Base-by-base conservation (phyloP, 2,888 invertebrate species). In the Ecliptopera silaceata region DNA sequence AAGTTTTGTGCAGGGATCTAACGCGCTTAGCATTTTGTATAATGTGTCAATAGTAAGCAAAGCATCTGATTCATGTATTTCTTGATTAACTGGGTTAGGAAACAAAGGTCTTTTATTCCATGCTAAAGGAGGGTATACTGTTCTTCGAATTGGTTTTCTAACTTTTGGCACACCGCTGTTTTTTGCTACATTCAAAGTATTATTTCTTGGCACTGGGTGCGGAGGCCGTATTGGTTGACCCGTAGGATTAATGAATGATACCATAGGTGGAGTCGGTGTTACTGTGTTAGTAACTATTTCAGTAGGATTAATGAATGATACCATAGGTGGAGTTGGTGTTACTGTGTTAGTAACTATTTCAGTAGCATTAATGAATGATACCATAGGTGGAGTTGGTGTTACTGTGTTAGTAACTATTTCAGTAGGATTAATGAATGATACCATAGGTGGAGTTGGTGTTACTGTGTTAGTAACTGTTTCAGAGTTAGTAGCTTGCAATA, bases 31-130 rank as follows among this genome's bases (percentile, higher is more conserved):
- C 78, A 89, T 85, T 79, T 84, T 88, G 46, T 81, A 77, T 1
- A 89, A 71, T 6, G 88, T 81, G 56, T 88, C 88, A 39, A 70
- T 42, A 6, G 80, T 80, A 42, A 80, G 55, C 0, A 80, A 68
- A 3, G 69, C 61, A 2, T 76, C 75, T 2, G 41, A n/a, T 13
- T 57, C 44, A 20, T 18, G 39, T 29, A 42, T 36, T 12, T 52
- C 52, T 20, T 34, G 39, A 12, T 38, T 44, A 17, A 10, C 6
- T 26, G 12, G 17, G 8, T 48, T 53, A 18, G 2, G 8, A 20
- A 8, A 11, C 0, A 8, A 11, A 4, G 29, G 44, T 43, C 48
- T 55, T 44, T 31, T 6, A 32, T 59, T 54, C 59, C 59, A 59
- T 10, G 59, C 31, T 50, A 50, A 6, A 1, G 22, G 17, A 4